Evolutionary conservation across 2,113 vertebrate species (phyloP).

Genomic region (Hypanus sabinus): DNA sequence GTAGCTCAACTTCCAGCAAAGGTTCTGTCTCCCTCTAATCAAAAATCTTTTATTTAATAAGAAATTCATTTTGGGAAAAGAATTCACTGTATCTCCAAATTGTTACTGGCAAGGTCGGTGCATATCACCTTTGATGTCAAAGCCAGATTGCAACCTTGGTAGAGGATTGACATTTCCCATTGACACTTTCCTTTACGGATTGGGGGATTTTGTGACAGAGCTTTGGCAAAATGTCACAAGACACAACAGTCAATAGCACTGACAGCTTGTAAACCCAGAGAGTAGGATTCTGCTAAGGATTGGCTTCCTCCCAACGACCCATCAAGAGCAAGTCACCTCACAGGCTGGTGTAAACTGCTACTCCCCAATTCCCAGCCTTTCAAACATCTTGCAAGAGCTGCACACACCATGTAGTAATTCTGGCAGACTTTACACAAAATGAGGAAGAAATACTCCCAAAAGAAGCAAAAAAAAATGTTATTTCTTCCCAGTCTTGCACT

Average conservation of each 20-base stretch:
- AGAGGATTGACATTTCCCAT: constrained; percentile 32
- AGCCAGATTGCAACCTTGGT: constrained; percentile 31
- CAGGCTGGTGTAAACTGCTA: constrained; percentile 40
- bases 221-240: constrained; percentile 38
- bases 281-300: constrained; percentile 42
- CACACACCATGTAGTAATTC: background rate
- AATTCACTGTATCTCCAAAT: background rate
- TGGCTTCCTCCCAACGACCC: constrained; percentile 36
- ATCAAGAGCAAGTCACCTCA: constrained; percentile 44
- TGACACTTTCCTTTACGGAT: constrained; percentile 24
- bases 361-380: constrained; percentile 41
- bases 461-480: background rate
- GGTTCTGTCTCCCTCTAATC: background rate
- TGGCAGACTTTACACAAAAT: constrained; percentile 22
- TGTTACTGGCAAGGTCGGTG: constrained; percentile 14
- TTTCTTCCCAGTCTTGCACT: background rate
- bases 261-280: constrained; percentile 45
- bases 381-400: constrained; percentile 43
- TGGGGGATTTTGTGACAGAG: constrained; percentile 11
- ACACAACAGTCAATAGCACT: constrained; percentile 41
- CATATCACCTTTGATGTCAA: constrained; percentile 12
- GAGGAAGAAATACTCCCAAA: constrained; percentile 24
- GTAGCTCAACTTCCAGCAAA: background rate
- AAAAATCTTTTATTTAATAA: background rate
- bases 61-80: background rate